Conservation (phyloP, 2,797 vertebrate species). For the Karalla daura region DNA sequence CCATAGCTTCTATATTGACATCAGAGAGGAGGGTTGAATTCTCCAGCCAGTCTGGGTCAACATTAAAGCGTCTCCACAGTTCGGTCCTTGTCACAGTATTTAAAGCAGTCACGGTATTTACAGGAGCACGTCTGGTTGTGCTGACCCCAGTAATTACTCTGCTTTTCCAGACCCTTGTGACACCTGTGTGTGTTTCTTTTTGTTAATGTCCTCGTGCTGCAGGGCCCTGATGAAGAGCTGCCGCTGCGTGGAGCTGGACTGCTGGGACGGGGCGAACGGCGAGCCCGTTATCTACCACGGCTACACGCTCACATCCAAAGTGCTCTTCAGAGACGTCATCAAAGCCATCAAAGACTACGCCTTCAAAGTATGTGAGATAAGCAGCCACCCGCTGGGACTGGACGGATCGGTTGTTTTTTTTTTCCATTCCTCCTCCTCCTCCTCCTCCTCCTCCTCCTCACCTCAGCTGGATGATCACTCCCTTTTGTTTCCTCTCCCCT, state of each 20-base stretch:
- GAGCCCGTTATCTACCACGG: conserved; percentile 96
- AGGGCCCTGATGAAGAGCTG: conserved; percentile 95
- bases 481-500: too few species aligned
- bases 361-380: conserved; percentile 88
- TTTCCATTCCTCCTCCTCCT: neutral
- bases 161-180: too few species aligned
- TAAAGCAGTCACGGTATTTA: too few species aligned
- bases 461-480: neutral
- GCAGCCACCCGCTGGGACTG: neutral
- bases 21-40: too few species aligned
- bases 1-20: too few species aligned
- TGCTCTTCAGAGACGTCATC: conserved; percentile 94
- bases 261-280: conserved; percentile 92
- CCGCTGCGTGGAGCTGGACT: conserved; percentile 96
- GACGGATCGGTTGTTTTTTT: neutral
- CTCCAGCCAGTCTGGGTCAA: too few species aligned
- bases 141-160: neutral
- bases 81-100: too few species aligned
- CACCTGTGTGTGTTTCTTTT: neutral
- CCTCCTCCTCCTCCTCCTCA: neutral
- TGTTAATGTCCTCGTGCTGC: conserved; percentile 11
- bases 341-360: conserved; percentile 92
- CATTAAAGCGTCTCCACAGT: too few species aligned
- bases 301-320: conserved; percentile 95
- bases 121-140: neutral